Evolutionary conservation across 2,888 invertebrate genomes (phyloP).

Genomic region (Dolichopus griseipennis): DNA sequence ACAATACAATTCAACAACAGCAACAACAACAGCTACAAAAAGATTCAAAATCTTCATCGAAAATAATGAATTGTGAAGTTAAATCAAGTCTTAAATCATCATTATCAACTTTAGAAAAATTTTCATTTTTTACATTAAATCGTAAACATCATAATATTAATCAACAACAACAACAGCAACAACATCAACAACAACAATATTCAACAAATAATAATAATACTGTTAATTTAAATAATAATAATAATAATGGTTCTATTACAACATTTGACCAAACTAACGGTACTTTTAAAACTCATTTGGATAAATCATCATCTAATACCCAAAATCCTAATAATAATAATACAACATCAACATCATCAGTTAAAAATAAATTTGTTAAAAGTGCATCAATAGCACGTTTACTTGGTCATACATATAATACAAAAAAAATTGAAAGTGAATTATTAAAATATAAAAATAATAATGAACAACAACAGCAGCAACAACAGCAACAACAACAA

Average conservation of each 20-base stretch:
- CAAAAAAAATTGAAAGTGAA: constrained; percentile 39
- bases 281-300: constrained; percentile 12
- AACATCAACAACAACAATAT: constrained; percentile 13
- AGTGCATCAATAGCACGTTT: constrained; percentile 40
- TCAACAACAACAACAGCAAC: constrained; percentile 13
- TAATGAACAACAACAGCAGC: constrained; percentile 9
- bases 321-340: constrained; percentile 8
- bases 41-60: constrained; percentile 17
- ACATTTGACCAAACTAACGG: constrained; percentile 20
- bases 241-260: neutral
- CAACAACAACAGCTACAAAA: constrained; percentile 13
- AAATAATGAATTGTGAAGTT: constrained; percentile 23
- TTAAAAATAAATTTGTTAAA: constrained; percentile 37
- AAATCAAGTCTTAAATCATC: constrained; percentile 22
- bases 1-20: neutral
- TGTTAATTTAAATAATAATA: constrained; percentile 7
- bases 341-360: constrained; percentile 5
- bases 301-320: constrained; percentile 14
- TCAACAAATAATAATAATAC: constrained; percentile 7
- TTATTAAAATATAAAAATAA: constrained; percentile 12
- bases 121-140: constrained; percentile 21
- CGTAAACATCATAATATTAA: constrained; percentile 3
- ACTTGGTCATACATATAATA: constrained; percentile 42
- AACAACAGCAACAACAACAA: constrained; percentile 1
- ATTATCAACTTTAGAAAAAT: constrained; percentile 22